Evolutionary conservation across 2,888 invertebrate species (phyloP), one percentile per base, ranked within the genome.

Genomic region (Agriopis aurantiaria): DNA sequence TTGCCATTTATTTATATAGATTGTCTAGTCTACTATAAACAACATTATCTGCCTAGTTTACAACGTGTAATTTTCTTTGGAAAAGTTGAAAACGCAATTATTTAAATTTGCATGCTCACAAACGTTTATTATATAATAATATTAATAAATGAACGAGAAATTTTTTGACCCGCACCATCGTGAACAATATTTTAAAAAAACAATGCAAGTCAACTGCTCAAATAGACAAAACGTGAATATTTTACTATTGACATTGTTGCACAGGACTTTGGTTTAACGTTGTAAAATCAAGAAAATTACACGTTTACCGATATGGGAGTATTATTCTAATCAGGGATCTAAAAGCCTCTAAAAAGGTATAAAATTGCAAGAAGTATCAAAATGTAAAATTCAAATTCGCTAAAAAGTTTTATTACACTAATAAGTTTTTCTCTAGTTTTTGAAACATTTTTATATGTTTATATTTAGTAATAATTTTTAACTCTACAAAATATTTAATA

Each of bases 301-400:
- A 43, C 7, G 10, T 57, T 56, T 43, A 57, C 17, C 14, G 5
- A 57, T 43, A 57, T 11, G 43, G 33, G n/a, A 14, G 43, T 43
- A 43, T 6, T 8, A 41, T 41, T 41, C 41, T 55, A 41, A 33
- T 48, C 58, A 58, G 48, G 46, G 8, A 46, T 46, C 58, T 58
- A 58, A 48, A 7, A 23, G 23, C 58, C 46, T 45, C 51, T 65
- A 65, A 49, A 65, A 51, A 52, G 8, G 58, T 67, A 61, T 67
- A 67, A 56, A 61, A 67, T 56, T 67, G n/a, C 61, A 58, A 67
- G 56, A 61, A 33, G 56, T 67, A 60, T 55, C 60, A 67, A 67
- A 67, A 67, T 41, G 14, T 55, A 41, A 17, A 58, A 65, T 43
- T 43, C 8, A 53, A 11, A 6, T 59, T 60, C 48, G 33, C 14